Evolutionary conservation across 2,113 vertebrate species (phyloP).

Genomic region (Rhombomys opimus): DNA sequence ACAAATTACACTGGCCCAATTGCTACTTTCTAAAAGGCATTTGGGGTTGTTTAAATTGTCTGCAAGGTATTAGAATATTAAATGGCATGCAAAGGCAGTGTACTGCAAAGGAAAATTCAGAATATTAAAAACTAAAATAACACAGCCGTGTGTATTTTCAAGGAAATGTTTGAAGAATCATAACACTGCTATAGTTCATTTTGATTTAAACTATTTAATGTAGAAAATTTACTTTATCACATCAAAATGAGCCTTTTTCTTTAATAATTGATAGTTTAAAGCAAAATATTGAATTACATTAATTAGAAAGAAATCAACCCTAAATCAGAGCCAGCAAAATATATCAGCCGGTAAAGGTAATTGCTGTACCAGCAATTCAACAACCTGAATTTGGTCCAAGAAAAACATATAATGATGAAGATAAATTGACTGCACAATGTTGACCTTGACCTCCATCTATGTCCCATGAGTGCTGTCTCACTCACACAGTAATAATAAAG

Average conservation of each 20-base stretch:
- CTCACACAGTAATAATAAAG: background rate
- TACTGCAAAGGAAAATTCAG: background rate
- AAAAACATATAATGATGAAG: background rate
- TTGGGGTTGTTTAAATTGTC: background rate
- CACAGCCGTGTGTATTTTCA: background rate
- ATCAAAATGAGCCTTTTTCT: constrained; percentile 9
- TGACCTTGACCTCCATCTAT: background rate
- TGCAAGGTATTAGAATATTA: background rate
- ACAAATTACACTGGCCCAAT: background rate
- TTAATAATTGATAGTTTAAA: background rate
- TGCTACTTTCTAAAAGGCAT: background rate
- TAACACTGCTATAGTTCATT: background rate
- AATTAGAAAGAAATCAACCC: constrained; percentile 42
- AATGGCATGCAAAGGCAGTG: background rate
- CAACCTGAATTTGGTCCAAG: background rate
- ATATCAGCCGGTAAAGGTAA: background rate
- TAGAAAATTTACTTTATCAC: constrained; percentile 50
- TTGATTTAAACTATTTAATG: background rate
- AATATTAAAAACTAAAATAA: background rate
- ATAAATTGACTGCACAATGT: background rate
- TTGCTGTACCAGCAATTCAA: no score
- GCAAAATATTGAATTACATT: constrained; percentile 15
- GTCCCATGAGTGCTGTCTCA: background rate
- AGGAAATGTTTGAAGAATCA: background rate
- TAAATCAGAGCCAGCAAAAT: background rate